Evolutionary conservation across 2,888 invertebrate genomes (phyloP), one percentile per base, ranked within the genome.

Genomic region (Leuctra nigra): DNA sequence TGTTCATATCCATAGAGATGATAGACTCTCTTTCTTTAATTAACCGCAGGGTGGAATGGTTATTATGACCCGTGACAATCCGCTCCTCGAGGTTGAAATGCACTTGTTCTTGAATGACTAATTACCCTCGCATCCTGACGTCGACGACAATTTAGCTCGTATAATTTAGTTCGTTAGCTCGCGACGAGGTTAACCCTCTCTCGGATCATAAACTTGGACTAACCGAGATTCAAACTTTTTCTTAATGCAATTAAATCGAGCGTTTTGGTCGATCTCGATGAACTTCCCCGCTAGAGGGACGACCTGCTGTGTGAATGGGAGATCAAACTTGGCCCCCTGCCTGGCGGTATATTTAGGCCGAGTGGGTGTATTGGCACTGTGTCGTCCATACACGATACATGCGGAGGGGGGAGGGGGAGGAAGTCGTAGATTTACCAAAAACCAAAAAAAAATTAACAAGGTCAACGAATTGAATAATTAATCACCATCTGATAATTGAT

Each of bases 251-350:
- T 50, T n/a, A 50, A 35, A 50, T 50, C 18, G 33, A 16, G 50
- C 50, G 50, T 50, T 29, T 33, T 20, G 22, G 23, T 6, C 13
- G 18, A 25, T 25, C n/a, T 14, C 18, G 35, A 50, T 54, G 25
- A 23, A 38, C 44, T 24, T 54, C 39, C 44, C 38, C 38, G 16
- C 13, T 44, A 29, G 23, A 4, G 23, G 4, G 23, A 13, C 23
- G 23, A 9, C 20, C 18, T 2, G 23, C 20, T 9, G 50, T 70
- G 72, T 74, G 74, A 74, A 74, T 74, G 74, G 72, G 72, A 67
- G 68, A 70, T 71, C 69, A 72, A 74, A 72, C n/a, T 74, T 74
- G 74, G 75, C 70, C 64, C 63, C 59, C 63, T 75, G 73, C 74
- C 73, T 68, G 67, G 18, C 35, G 66, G 66, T 75, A 74, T 73